A percentile compares a stretch with the other conserved stretches of the same genome.
These are phyloP conservation scores for Drosophila ambigua DNA, from an alignment of 1,140 invertebrate species.

Conservation along the genomic window DNA sequence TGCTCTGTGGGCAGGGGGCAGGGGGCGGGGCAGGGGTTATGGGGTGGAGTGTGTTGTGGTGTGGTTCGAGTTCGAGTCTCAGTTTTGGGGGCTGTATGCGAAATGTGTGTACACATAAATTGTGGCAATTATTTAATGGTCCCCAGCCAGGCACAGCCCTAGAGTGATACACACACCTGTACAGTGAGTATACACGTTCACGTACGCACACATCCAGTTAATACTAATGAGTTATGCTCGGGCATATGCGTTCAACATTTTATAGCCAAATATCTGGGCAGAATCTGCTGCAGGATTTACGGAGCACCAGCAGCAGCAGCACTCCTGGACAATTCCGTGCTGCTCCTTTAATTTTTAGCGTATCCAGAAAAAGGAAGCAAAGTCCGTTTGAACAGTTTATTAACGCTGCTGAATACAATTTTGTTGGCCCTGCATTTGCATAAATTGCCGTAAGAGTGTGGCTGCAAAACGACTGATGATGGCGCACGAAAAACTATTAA, in stretches of 20 bases:
- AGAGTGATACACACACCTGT: slow-evolving; percentile 53
- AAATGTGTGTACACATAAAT: slow-evolving; percentile 78
- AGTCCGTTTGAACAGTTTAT: no score
- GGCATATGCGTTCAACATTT: slow-evolving; percentile 56
- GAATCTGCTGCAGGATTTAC: slow-evolving; percentile 6
- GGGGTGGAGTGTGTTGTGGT: not conserved
- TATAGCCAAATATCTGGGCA: slow-evolving; percentile 32
- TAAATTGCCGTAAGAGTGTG: slow-evolving; percentile 5
- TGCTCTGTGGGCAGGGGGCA: slow-evolving; percentile 25
- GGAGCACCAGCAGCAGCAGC: no score
- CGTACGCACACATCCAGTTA: slow-evolving; percentile 52
- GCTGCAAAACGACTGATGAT: not conserved
- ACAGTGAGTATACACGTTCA: slow-evolving; percentile 10
- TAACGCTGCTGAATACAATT: not conserved
- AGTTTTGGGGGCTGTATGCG: slow-evolving; percentile 50
- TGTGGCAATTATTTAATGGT: slow-evolving; percentile 78
- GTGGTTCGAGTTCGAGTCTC: slow-evolving; percentile 40
- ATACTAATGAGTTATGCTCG: slow-evolving; percentile 78
- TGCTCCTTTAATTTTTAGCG: no score
- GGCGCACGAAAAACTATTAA: slow-evolving; percentile 52
- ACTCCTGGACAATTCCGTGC: no score
- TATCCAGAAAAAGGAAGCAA: no score
- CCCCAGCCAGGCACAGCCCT: slow-evolving; percentile 42
- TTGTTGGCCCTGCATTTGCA: slow-evolving; percentile 33
- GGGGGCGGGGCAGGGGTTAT: not conserved